phyloP scores from a whole-genome alignment of 2,797 vertebrate species.

The Yasuhikotakia modesta region DNA sequence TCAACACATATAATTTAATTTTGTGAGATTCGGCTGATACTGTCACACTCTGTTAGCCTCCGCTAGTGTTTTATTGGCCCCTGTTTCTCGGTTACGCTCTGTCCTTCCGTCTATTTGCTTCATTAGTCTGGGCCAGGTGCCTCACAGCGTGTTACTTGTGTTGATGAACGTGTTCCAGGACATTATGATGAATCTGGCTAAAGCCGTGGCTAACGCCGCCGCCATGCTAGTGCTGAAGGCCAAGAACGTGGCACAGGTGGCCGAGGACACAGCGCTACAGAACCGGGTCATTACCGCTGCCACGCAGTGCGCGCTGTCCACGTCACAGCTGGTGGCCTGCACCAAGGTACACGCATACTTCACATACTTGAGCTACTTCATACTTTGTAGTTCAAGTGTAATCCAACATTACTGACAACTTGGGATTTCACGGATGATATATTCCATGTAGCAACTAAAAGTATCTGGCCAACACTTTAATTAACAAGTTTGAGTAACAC shows the following conservation, averaged over 20 bases:
- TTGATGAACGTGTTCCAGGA: conserved; percentile 81
- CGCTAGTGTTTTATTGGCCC: conserved; percentile 15
- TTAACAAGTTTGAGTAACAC: too few species aligned
- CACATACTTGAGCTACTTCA: too few species aligned
- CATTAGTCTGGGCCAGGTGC: conserved; percentile 65
- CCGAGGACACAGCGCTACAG: conserved; percentile 91
- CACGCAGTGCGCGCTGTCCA: conserved; percentile 96
- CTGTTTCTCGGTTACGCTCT: conserved; percentile 23
- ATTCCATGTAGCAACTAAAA: too few species aligned
- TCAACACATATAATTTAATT: conserved; percentile 36
- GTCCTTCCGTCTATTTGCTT: conserved; percentile 30
- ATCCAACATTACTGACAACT: background rate
- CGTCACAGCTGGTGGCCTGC: conserved; percentile 97
- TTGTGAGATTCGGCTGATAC: conserved; percentile 13
- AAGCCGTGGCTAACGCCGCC: conserved; percentile 97
- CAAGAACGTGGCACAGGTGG: conserved; percentile 97
- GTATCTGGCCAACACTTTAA: too few species aligned
- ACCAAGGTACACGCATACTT: conserved; percentile 84
- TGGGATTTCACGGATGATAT: background rate
- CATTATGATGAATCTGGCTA: conserved; percentile 97
- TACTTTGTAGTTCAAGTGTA: background rate
- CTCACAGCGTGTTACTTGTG: conserved; percentile 63
- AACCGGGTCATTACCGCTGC: conserved; percentile 97
- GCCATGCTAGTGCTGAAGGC: conserved; percentile 98
- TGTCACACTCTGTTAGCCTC: conserved; percentile 35